phyloP scores from a whole-genome alignment of 2,113 vertebrate species.

The Hystrix cristata region DNA sequence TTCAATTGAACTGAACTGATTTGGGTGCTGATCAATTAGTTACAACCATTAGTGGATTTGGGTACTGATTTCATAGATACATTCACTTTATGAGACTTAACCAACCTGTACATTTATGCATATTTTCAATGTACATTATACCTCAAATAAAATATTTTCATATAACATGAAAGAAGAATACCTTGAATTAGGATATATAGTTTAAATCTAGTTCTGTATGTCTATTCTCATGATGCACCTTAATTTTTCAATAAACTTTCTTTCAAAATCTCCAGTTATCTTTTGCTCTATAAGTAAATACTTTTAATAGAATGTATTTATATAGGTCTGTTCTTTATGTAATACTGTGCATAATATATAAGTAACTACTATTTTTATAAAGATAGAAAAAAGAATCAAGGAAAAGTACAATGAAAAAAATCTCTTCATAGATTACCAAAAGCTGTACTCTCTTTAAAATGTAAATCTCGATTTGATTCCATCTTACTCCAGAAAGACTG shows the following conservation, averaged over 20 bases:
- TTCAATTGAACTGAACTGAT: neutral
- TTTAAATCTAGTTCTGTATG: neutral
- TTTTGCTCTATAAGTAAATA: neutral
- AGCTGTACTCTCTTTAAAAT: neutral
- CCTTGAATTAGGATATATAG: neutral
- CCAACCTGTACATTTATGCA: neutral
- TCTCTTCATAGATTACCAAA: slow-evolving; percentile 11
- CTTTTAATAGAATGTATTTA: slow-evolving; percentile 6
- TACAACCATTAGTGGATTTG: neutral
- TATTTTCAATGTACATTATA: neutral
- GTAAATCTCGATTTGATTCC: neutral
- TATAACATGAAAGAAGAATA: neutral
- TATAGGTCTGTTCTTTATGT: neutral
- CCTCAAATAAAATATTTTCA: slow-evolving; percentile 21
- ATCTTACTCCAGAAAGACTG: neutral
- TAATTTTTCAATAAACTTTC: neutral
- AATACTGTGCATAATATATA: neutral
- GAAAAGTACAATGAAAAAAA: slow-evolving; percentile 25
- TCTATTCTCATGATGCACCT: neutral
- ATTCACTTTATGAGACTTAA: neutral
- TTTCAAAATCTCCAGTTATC: slow-evolving; percentile 2
- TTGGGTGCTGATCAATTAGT: neutral
- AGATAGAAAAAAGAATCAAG: slow-evolving; percentile 5
- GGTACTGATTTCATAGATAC: neutral
- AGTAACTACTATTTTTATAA: neutral